Base-by-base conservation (phyloP, 1,140 invertebrate species). In the Drosophila persimilis region DNA sequence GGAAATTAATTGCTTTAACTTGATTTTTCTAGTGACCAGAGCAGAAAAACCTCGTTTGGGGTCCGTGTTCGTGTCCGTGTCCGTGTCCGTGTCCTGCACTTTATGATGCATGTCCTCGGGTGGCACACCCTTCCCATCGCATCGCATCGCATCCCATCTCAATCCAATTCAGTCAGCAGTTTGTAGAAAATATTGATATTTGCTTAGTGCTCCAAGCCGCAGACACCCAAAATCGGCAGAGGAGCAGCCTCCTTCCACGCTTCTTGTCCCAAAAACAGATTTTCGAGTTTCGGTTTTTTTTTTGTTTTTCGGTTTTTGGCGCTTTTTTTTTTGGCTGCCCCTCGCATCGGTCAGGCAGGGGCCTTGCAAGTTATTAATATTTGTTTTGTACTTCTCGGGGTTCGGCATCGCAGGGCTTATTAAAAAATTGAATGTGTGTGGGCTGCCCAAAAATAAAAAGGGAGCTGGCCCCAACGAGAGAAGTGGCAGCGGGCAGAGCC, bases 1-100 rank as follows among this genome's bases (percentile, higher is more conserved):
- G 89, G 89, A 89, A 90, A 90, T 90, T 90, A 90, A 90, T 90
- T 90, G 89, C 90, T 86, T 89, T 90, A 90, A 88, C 84, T 88
- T 88, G 80, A 89, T 88, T 88, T 83, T 88, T 75, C 77, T 58
- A 75, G 64, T 66, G 55, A 58, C 66, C 53, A 72, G 8, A 67
- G 61, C 41, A 35, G 59, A 35, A 35, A 62, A 62, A 31, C 8
- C 24, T 52, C 51, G 41, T 56, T 45, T 17, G 29, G 31, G 46
- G 9, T 22, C 13, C 6, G n/a, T 11, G 47, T 22, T 44, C 13
- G 41, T 47, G 47, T 50, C 69, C 65, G n/a, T n/a, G 9, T 22
- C 13, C 6, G n/a, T 11, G 47, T 22, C 50, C 13, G 41, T 47
- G 47, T 50, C 69, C 65, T 88, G 83, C 81, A 86, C 75, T 86